Evolutionary conservation across 2,888 invertebrate genomes (phyloP), one percentile per base, ranked within the genome.

Genomic region (Ornithoptera priamus): DNA sequence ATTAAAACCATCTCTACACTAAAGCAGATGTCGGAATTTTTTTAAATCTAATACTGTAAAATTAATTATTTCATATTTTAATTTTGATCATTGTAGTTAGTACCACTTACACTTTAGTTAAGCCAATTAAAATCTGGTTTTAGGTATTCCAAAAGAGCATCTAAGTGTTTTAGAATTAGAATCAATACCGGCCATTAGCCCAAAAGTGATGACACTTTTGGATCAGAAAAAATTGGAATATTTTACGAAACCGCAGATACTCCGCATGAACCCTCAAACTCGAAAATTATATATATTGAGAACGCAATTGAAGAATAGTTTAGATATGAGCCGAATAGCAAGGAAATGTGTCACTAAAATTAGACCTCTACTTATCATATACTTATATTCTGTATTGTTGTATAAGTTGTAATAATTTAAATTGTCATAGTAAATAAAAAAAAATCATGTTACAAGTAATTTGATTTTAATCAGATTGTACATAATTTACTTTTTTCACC

Each of bases 161-260:
- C 89, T 92, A 65, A 86, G 88, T 74, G 81, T 88, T 5, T 80
- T 92, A 69, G 81, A 84, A 68, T 78, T 91, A 57, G 90, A 91
- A 81, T 89, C 92, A 30, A 80, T 91, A 42, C 73, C 85, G 58
- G 89, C 87, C 18, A 86, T 92, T 56, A 79, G 78, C 36, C 74
- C 81, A 1, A 74, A 77, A 57, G 86, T 91, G 2, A 86, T 92
- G 78, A 85, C 81, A 75, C 69, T 66, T 18, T 87, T 92, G 60
- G 78, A 80, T 72, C 86, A 87, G 71, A 77, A 82, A 7, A 91
- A 92, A 72, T 75, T 92, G 22, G 74, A 82, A 68, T 87, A 76
- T 74, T 92, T 92, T 70, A 89, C 90, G 2, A 86, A 85, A 70
- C 85, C 87, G 69, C 92, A 92, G 76, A 87, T 92, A 76, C 71